Percentiles rank a stretch among this genome's conserved stretches.
These are phyloP conservation scores for Thereva unica DNA, from an alignment of 2,888 invertebrate species.

Conservation along the genomic window DNA sequence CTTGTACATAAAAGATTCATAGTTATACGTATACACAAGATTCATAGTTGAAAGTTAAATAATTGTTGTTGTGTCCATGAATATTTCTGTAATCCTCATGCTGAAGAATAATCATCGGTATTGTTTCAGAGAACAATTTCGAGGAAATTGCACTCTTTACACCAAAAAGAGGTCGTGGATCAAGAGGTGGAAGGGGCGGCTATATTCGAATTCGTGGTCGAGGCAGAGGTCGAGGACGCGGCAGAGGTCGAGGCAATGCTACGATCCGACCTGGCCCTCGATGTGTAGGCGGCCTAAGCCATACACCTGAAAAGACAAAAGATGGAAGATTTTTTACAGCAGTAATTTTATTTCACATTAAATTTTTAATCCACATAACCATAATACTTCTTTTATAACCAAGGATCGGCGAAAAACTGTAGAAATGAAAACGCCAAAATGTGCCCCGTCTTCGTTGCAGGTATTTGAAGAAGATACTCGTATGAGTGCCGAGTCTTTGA, in stretches of 20 bases:
- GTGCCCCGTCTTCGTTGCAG: slow-evolving; percentile 60
- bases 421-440: slow-evolving; percentile 59
- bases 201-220: slow-evolving; percentile 51
- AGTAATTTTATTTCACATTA: slow-evolving; percentile 47
- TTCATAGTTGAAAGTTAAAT: no score
- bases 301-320: slow-evolving; percentile 54
- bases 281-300: slow-evolving; percentile 54
- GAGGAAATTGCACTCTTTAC: no score
- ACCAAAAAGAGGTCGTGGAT: no score
- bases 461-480: slow-evolving; percentile 75
- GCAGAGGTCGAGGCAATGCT: slow-evolving; percentile 50
- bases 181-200: slow-evolving; percentile 23
- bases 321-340: slow-evolving; percentile 52
- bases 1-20: no score
- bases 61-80: no score
- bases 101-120: no score
- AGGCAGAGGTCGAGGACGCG: slow-evolving; percentile 50
- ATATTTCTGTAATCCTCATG: no score
- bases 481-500: slow-evolving; percentile 71
- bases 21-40: no score
- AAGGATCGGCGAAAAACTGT: slow-evolving; percentile 42
- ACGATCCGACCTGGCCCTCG: slow-evolving; percentile 51
- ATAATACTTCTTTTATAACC: slow-evolving; percentile 21
- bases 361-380: background rate
- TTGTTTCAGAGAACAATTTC: no score